Evolutionary conservation across 2,797 vertebrate species (phyloP).

Genomic region (Chelidonichthys spinosus): DNA sequence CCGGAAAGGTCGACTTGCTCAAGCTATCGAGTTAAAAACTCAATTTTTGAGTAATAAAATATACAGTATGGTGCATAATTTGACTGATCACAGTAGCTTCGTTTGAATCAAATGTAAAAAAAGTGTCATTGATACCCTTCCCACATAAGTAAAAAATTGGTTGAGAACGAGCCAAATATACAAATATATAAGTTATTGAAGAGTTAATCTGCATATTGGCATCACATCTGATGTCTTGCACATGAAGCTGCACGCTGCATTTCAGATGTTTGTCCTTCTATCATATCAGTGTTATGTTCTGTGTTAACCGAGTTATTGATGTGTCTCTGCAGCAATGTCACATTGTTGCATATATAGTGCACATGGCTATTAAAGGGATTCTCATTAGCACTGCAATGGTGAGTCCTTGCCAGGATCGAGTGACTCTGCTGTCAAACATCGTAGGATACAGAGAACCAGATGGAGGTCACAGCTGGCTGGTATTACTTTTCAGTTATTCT

Average conservation of each 20-base stretch:
- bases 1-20: slow-evolving; percentile 30
- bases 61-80: slow-evolving; percentile 2
- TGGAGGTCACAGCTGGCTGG: slow-evolving; percentile 26
- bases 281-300: slow-evolving; percentile 18
- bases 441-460: background rate
- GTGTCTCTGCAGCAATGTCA: slow-evolving; percentile 39
- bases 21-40: slow-evolving; percentile 20
- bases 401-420: slow-evolving; percentile 41
- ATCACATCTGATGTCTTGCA: background rate
- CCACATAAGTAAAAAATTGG: background rate
- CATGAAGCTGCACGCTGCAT: slow-evolving; percentile 5
- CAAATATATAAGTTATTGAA: background rate
- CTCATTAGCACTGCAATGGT: slow-evolving; percentile 39
- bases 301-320: slow-evolving; percentile 43
- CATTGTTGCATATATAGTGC: slow-evolving; percentile 3
- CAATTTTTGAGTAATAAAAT: slow-evolving; percentile 2
- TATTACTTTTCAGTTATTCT: background rate
- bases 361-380: slow-evolving; percentile 35
- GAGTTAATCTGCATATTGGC: background rate
- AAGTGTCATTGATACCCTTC: background rate
- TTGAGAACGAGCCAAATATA: slow-evolving; percentile 9
- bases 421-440: slow-evolving; percentile 30
- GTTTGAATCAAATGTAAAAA: slow-evolving; percentile 2
- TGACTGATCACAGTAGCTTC: background rate
- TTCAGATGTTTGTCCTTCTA: slow-evolving; percentile 28